Conservation (phyloP, 2,888 invertebrate species). For the Dynastes maya region DNA sequence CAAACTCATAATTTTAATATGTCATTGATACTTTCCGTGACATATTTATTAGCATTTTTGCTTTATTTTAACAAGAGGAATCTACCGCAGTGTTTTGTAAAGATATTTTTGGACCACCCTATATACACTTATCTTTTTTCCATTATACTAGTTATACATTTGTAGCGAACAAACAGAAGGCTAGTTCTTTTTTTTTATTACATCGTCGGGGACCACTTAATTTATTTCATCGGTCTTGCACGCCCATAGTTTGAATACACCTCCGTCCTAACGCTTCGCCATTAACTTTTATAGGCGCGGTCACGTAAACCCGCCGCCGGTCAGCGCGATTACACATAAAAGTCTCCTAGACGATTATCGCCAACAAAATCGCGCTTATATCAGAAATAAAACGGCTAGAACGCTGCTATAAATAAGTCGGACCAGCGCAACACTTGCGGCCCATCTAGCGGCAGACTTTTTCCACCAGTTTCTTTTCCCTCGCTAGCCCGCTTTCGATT, state of each 20-base stretch:
- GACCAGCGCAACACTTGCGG: background rate
- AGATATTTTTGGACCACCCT: too few relatives aligned
- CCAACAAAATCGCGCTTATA: slow-evolving; percentile 35
- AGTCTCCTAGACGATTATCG: slow-evolving; percentile 44
- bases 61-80: too few relatives aligned
- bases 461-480: background rate
- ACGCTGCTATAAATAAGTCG: slow-evolving; percentile 18
- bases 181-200: too few relatives aligned
- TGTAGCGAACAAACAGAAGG: too few relatives aligned
- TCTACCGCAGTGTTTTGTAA: too few relatives aligned
- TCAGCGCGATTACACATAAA: slow-evolving; percentile 42
- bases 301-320: slow-evolving; percentile 31
- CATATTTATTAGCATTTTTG: too few relatives aligned
- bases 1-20: too few relatives aligned
- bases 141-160: too few relatives aligned
- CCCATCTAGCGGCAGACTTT: background rate
- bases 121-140: too few relatives aligned
- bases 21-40: too few relatives aligned
- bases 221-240: slow-evolving; percentile 13
- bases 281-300: slow-evolving; percentile 27
- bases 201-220: background rate
- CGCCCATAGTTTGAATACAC: slow-evolving; percentile 6
- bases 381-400: slow-evolving; percentile 35
- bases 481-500: slow-evolving; percentile 24
- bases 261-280: slow-evolving; percentile 19